Base-by-base conservation (phyloP, 2,113 vertebrate species). In the Morone chrysops region DNA sequence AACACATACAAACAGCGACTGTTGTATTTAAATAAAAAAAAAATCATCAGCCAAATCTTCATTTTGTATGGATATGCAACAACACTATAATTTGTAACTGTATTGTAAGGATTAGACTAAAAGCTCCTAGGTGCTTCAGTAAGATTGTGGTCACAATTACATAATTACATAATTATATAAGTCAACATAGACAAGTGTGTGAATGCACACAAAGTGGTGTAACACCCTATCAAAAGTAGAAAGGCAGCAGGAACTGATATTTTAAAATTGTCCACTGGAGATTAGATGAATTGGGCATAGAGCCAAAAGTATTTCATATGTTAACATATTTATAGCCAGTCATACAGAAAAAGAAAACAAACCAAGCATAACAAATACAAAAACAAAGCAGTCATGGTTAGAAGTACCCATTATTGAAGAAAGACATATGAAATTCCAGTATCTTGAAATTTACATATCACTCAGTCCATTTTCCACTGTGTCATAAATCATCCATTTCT, bases 1-100 rank as follows among this genome's bases (percentile, higher is more conserved):
- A 83, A 67, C 57, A 68, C 53, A 77, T 51, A 51, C 51, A 84
- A 78, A 87, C 45, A 57, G 22, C 20, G 10, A 43, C 13, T 8
- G 13, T 25, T 77, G 65, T 65, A 2, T 70, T 78, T 25, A 25
- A n/a, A 54, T 61, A 16, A 13, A 62, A n/a, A n/a, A n/a, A n/a
- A n/a, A n/a, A n/a, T n/a, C 36, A 41, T 53, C 16, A 75, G 53
- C 14, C 53, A 74, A 10, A 57, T 25, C 31, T 41, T 18, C 8
- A 54, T 36, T 43, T 43, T 62, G 4, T 50, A 50, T 2, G 4
- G 5, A 36, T 45, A 3, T 53, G 16, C 2, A 47, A 18, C 7
- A 45, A 4, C 14, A 17, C 31, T 31, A 31, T 61, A 40, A 3
- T 8, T 41, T 17, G 57, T 38, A 18, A 18, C 60, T 40, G 31